These are phyloP conservation scores for Stegostoma tigrinum DNA, from an alignment of 2,113 vertebrate genomes.

Conservation along the genomic window DNA sequence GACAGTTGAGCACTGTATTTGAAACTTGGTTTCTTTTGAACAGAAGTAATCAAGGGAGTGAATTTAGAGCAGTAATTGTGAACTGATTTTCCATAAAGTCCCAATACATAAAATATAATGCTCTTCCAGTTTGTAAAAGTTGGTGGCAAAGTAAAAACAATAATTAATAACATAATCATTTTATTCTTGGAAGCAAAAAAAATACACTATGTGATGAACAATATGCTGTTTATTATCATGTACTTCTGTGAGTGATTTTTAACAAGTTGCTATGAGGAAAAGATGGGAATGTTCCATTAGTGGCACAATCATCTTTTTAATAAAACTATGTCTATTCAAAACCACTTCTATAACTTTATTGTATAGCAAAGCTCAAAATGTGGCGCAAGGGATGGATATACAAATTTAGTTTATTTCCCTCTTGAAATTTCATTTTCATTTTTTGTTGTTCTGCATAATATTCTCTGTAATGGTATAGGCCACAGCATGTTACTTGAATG, in stretches of 20 bases:
- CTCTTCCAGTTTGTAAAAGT: background rate
- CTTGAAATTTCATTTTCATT: constrained; percentile 27
- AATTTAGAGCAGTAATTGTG: background rate
- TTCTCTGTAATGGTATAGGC: background rate
- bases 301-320: background rate
- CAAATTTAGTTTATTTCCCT: constrained; percentile 1
- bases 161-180: background rate
- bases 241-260: background rate
- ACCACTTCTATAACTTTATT: background rate
- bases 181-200: background rate
- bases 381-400: background rate
- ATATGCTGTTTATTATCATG: background rate
- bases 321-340: background rate
- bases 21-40: background rate
- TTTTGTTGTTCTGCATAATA: background rate
- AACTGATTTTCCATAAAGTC: background rate
- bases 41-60: background rate
- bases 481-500: constrained; percentile 1
- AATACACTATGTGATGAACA: background rate
- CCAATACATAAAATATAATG: background rate
- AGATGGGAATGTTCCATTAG: background rate
- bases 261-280: background rate
- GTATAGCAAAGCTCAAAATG: background rate
- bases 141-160: background rate
- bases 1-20: background rate